A percentile compares a stretch with the other conserved stretches of the same genome.
These are phyloP conservation scores for Pipistrellus pygmaeus DNA, from an alignment of 2,797 vertebrate genomes.

Conservation along the genomic window DNA sequence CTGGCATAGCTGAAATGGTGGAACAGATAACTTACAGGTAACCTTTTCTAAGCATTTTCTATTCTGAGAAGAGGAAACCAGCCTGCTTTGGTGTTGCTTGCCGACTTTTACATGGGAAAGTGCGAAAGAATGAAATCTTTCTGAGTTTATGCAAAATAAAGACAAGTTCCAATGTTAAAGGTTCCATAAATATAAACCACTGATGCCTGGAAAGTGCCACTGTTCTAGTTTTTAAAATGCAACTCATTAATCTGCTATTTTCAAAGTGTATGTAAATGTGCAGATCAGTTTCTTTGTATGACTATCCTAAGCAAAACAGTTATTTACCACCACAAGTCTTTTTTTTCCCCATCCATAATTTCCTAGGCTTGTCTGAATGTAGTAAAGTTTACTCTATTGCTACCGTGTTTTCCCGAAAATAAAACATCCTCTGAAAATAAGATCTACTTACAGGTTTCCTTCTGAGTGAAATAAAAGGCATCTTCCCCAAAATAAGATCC, in stretches of 20 bases:
- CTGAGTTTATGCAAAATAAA: constrained; percentile 51
- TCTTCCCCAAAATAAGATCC: no score
- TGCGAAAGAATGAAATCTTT: not conserved
- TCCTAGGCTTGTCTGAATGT: not conserved
- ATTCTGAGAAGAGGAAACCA: constrained; percentile 39
- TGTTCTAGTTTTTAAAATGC: not conserved
- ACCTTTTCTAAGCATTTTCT: not conserved
- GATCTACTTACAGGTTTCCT: no score
- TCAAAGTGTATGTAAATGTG: not conserved
- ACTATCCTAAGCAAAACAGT: not conserved
- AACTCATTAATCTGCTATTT: not conserved
- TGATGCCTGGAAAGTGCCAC: constrained; percentile 3
- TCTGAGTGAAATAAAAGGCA: no score
- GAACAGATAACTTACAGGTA: not conserved
- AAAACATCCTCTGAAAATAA: no score
- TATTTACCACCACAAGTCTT: no score
- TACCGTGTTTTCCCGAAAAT: not conserved
- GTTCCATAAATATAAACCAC: not conserved
- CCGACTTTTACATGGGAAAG: constrained; percentile 34
- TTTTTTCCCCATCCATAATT: not conserved
- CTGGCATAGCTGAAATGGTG: not conserved
- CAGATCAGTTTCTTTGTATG: not conserved
- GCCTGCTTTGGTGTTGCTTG: constrained; percentile 22
- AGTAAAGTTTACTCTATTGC: not conserved
- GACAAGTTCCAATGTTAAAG: constrained; percentile 26